Conservation (phyloP, 53 echinoderm and acorn worm genomes). For the Paracentrotus lividus region DNA sequence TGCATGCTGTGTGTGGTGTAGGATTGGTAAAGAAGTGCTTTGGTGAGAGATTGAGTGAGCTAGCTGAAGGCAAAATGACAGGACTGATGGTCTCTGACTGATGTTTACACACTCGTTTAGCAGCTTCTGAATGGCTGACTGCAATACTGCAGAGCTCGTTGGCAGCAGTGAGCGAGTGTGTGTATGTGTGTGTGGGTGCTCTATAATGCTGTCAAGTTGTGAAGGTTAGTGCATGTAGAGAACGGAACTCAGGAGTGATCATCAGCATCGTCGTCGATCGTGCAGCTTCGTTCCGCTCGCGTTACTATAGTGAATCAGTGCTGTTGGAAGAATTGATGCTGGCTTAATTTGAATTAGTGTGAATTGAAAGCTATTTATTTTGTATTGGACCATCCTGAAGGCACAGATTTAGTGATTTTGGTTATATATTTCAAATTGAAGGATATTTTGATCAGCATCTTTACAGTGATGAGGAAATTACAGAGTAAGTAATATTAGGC, state of each 20-base stretch:
- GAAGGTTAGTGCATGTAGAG: slow-evolving; percentile 14
- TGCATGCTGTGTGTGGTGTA: neutral
- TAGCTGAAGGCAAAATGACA: neutral
- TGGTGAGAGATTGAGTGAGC: neutral
- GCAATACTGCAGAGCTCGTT: neutral
- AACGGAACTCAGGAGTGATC: neutral
- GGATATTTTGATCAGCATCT: neutral
- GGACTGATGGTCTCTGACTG: neutral
- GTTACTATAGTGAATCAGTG: neutral
- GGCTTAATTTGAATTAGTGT: neutral
- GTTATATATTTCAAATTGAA: neutral
- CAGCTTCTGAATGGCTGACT: neutral
- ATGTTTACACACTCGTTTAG: slow-evolving; percentile 50
- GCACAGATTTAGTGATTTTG: neutral
- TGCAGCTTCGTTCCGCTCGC: neutral
- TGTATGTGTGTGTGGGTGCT: slow-evolving; percentile 12
- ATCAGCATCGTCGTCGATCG: too few species aligned
- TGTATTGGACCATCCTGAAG: neutral
- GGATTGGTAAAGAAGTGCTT: slow-evolving; percentile 2
- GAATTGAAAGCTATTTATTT: neutral
- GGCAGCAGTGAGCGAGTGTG: neutral
- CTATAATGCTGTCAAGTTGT: neutral
- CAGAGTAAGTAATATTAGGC: neutral
- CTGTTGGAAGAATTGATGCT: neutral
- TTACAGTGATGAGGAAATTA: slow-evolving; percentile 8